Evolutionary conservation across 2,797 vertebrate species (phyloP).

Genomic region (Cephalopachus bancanus): DNA sequence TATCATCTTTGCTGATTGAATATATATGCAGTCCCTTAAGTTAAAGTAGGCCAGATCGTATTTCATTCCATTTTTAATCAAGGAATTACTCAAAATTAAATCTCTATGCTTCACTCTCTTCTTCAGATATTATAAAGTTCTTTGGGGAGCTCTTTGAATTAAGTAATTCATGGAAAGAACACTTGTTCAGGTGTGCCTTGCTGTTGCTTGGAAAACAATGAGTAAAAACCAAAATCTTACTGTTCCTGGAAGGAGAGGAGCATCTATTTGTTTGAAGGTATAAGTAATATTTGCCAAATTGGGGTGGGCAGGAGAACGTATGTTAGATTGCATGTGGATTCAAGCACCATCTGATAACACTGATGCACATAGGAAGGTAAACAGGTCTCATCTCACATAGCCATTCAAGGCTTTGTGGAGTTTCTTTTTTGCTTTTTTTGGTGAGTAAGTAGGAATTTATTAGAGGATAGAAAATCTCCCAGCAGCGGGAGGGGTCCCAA

Average conservation of each 20-base stretch:
- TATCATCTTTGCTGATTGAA: conserved; percentile 33
- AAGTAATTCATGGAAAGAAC: conserved; percentile 80
- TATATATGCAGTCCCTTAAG: conserved; percentile 54
- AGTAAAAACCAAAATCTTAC: conserved; percentile 77
- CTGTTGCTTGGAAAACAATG: conserved; percentile 75
- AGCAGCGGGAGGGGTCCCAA: no score
- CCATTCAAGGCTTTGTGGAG: not conserved
- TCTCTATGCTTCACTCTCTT: conserved; percentile 71
- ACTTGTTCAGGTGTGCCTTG: conserved; percentile 79
- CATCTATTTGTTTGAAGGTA: conserved; percentile 36
- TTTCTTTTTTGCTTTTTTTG: not conserved
- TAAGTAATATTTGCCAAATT: conserved; percentile 42
- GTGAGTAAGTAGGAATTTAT: no score
- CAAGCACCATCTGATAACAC: not conserved
- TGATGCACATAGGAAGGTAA: not conserved
- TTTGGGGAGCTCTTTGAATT: conserved; percentile 86
- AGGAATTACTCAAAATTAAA: conserved; percentile 83
- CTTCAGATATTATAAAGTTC: conserved; percentile 69
- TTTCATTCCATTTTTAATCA: conserved; percentile 82
- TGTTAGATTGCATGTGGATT: not conserved
- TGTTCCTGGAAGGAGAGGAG: not conserved
- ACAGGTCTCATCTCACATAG: not conserved
- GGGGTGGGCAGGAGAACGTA: not conserved
- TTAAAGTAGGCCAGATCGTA: conserved; percentile 67
- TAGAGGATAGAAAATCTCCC: no score